Base-by-base conservation (phyloP, 2,888 invertebrate genomes). In the Drosophila prostipennis region DNA sequence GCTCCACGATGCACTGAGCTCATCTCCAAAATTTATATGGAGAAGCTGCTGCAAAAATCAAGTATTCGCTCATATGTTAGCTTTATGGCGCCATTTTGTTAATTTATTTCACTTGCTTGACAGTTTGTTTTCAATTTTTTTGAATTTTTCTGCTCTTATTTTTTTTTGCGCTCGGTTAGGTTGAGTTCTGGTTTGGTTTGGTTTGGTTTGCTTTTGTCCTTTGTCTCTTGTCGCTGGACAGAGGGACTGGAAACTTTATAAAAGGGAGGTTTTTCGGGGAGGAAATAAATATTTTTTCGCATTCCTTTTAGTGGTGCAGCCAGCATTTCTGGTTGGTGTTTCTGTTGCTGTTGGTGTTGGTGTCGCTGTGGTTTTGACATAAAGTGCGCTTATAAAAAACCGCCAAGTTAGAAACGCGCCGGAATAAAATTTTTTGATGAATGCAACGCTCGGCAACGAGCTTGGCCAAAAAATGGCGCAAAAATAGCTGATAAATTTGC, bases 331-430 rank as follows among this genome's bases (percentile, higher is more conserved):
- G 3, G 34, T 6, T n/a, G n/a, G 6, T 2, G 37, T 37, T 19
- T 10, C 5, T 19, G 11, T 19, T 19, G 19, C 19, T 19, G 19
- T 29, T 39, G 29, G 40, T 64, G 72, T 72, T 76, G 76, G 75
- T 80, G 81, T 75, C 72, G 64, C 70, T 84, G 84, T 84, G 84
- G 84, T 84, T 86, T 84, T 84, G 84, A 84, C 84, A 84, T 86
- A 86, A 84, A 85, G 84, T 85, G 84, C 75, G 78, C 87, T 84
- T 87, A 84, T 84, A 81, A 84, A 87, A 83, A 83, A 83, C 76
- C 78, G 59, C 69, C 83, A 79, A 81, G 81, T 84, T 86, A 87
- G 83, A 78, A 76, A 49, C 74, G 80, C 76, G 83, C 61, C 75
- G 67, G 68, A 76, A 80, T 76, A 78, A 80, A 71, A 80, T 78